These are phyloP conservation scores for Stenodema calcarata DNA, from an alignment of 2,888 invertebrate genomes.

Conservation along the genomic window DNA sequence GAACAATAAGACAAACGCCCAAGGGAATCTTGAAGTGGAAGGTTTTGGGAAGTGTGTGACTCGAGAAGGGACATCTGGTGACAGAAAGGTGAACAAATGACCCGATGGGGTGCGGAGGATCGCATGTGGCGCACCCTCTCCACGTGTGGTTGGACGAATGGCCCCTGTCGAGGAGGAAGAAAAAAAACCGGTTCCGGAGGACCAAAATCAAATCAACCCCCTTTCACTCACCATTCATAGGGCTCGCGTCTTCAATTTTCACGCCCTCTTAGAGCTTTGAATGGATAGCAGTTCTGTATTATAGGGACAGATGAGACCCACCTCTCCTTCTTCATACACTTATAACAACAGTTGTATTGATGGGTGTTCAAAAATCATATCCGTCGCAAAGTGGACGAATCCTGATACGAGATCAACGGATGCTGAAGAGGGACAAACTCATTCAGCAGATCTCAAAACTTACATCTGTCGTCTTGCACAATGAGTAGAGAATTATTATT, in stretches of 20 bases:
- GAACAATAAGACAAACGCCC: no score
- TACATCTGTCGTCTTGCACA: no score
- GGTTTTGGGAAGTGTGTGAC: no score
- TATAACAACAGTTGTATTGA: neutral
- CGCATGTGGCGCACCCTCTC: neutral
- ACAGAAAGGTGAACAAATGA: neutral
- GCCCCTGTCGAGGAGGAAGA: neutral
- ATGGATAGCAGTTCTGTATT: neutral
- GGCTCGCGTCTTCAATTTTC: neutral
- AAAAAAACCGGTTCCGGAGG: neutral
- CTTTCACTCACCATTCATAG: neutral
- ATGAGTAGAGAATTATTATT: no score
- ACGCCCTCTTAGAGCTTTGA: neutral
- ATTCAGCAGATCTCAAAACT: no score
- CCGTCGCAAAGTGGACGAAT: neutral
- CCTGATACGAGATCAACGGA: neutral
- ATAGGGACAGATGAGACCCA: neutral
- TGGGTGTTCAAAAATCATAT: neutral
- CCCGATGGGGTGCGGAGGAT: neutral
- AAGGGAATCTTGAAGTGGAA: no score
- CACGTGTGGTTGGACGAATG: neutral
- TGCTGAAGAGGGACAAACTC: no score
- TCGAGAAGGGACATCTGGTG: neutral
- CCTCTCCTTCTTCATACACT: neutral
- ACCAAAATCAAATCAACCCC: neutral